Conservation (phyloP, 2,888 invertebrate genomes). For the Abrostola triplasia region DNA sequence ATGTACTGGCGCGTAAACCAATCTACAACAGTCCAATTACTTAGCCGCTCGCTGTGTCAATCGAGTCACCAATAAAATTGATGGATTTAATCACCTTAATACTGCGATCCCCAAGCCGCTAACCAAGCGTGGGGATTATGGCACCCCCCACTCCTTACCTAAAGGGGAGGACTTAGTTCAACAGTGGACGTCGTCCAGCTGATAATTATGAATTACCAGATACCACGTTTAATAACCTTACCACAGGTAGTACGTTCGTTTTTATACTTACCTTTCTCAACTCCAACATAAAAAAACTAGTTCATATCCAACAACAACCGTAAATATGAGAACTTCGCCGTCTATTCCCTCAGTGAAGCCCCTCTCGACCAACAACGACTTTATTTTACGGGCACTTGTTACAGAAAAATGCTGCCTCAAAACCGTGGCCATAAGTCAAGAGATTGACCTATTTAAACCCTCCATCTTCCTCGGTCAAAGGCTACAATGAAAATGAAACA, state of each 20-base stretch:
- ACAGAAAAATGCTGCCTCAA: slow-evolving; percentile 36
- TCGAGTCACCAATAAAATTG: too few species aligned
- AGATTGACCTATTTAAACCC: slow-evolving; percentile 46
- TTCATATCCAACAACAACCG: not conserved
- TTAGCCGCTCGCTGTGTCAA: too few species aligned
- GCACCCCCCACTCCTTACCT: too few species aligned
- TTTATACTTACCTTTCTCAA: not conserved
- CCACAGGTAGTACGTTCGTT: not conserved
- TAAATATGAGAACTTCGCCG: not conserved
- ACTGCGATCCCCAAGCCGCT: too few species aligned
- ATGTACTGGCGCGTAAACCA: too few species aligned
- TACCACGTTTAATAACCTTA: too few species aligned
- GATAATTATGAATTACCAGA: too few species aligned
- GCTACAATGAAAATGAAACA: slow-evolving; percentile 43
- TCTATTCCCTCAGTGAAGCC: slow-evolving; percentile 4
- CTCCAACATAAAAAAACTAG: not conserved
- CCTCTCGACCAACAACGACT: slow-evolving; percentile 14
- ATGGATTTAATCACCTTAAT: too few species aligned
- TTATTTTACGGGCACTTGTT: slow-evolving; percentile 35
- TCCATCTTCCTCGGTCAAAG: slow-evolving; percentile 29
- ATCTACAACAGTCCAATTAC: too few species aligned
- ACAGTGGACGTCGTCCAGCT: too few species aligned
- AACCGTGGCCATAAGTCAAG: slow-evolving; percentile 36
- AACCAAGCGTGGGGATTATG: too few species aligned
- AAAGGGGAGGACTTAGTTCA: too few species aligned